Percentiles rank a stretch among this genome's conserved stretches.
These are phyloP conservation scores for Sisyra nigra DNA, from an alignment of 2,888 invertebrate species.

Conservation along the genomic window DNA sequence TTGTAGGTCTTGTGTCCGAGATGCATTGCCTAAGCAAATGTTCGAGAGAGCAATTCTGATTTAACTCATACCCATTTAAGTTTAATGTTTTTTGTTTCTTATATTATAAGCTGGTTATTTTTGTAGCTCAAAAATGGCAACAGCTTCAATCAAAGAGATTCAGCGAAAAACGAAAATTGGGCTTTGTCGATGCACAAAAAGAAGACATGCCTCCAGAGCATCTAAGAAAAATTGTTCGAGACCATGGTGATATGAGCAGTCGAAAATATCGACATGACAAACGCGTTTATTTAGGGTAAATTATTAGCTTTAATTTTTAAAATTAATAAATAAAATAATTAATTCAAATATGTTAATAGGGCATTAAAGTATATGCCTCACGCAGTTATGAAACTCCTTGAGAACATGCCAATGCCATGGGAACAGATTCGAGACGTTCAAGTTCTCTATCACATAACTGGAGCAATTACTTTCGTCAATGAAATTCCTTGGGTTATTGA, in stretches of 20 bases:
- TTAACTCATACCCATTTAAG: background rate
- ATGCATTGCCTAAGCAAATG: background rate
- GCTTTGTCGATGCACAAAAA: slow-evolving; percentile 97
- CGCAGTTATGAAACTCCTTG: slow-evolving; percentile 94
- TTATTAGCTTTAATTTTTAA: slow-evolving; percentile 6
- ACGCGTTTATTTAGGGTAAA: slow-evolving; percentile 82
- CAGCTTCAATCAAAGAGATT: slow-evolving; percentile 97
- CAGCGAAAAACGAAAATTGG: slow-evolving; percentile 95
- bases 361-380: slow-evolving; percentile 99
- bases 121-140: slow-evolving; percentile 87
- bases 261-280: slow-evolving; percentile 98
- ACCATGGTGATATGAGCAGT: slow-evolving; percentile 99
- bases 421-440: slow-evolving; percentile 98
- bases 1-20: background rate
- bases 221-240: slow-evolving; percentile 95
- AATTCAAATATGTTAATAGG: slow-evolving; percentile 29
- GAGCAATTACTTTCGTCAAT: slow-evolving; percentile 98
- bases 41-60: background rate
- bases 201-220: slow-evolving; percentile 99
- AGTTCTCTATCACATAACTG: slow-evolving; percentile 96
- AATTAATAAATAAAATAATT: slow-evolving; percentile 8
- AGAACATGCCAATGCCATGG: slow-evolving; percentile 99
- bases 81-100: background rate
- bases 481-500: slow-evolving; percentile 99
- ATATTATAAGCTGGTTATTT: slow-evolving; percentile 7